phyloP scores from a whole-genome alignment of 2,888 invertebrate species.

The Synergus japonicus region DNA sequence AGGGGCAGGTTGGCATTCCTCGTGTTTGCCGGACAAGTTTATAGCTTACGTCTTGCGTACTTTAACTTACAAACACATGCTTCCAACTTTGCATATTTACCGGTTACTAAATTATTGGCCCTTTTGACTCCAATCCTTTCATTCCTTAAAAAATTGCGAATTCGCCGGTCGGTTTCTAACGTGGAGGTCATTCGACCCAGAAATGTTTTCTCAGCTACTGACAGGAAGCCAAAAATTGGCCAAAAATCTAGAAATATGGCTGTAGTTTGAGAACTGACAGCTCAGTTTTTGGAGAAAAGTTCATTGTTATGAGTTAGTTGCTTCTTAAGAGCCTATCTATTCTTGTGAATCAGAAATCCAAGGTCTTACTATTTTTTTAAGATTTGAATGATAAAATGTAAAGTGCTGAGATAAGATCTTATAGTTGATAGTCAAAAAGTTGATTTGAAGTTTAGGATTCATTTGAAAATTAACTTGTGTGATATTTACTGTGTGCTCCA shows the following conservation, averaged over 20 bases:
- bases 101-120: conserved; percentile 3
- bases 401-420: not conserved
- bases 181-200: not conserved
- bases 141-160: not conserved
- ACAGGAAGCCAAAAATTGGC: not conserved
- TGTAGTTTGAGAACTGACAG: not conserved
- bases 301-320: not conserved
- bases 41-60: conserved; percentile 21
- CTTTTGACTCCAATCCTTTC: not conserved
- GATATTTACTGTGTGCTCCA: not conserved
- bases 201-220: not conserved
- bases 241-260: not conserved
- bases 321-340: not conserved
- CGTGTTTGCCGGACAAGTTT: conserved; percentile 29
- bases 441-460: not conserved
- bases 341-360: not conserved
- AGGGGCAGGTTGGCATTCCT: conserved; percentile 53
- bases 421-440: not conserved
- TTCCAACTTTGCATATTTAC: conserved; percentile 20
- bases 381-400: not conserved
- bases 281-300: not conserved
- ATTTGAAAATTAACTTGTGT: not conserved
- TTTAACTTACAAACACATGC: conserved; percentile 24
- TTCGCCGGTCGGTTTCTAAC: not conserved
- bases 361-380: not conserved